Conservation (phyloP, 1,140 invertebrate genomes). For the Maconellicoccus hirsutus region DNA sequence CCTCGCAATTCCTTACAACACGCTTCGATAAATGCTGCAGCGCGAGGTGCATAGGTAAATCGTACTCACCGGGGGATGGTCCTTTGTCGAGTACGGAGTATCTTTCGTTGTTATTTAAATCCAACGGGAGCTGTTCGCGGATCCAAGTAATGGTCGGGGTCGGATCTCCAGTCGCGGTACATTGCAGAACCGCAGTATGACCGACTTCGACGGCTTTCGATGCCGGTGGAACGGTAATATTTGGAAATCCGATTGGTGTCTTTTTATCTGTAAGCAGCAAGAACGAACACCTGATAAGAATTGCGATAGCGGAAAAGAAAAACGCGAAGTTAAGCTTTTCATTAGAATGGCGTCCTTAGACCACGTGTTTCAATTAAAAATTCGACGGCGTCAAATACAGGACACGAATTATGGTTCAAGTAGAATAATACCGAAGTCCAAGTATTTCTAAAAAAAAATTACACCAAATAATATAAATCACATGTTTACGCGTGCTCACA, state of each 20-base stretch:
- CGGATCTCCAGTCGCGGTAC: constrained; percentile 74
- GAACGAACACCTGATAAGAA: constrained; percentile 4
- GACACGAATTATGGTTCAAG: too few species aligned
- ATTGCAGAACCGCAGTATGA: constrained; percentile 76
- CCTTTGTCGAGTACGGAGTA: constrained; percentile 68
- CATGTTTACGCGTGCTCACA: too few species aligned
- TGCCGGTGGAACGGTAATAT: constrained; percentile 66
- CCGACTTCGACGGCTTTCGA: constrained; percentile 90
- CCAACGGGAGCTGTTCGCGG: constrained; percentile 77
- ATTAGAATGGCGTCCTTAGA: too few species aligned
- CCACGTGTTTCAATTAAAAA: too few species aligned
- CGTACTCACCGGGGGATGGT: constrained; percentile 53
- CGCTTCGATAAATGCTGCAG: too few species aligned
- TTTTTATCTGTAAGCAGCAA: constrained; percentile 58
- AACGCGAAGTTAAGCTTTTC: too few species aligned
- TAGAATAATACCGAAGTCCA: too few species aligned
- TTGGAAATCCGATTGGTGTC: constrained; percentile 79
- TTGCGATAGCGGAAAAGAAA: background rate
- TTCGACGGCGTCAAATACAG: too few species aligned
- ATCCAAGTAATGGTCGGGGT: constrained; percentile 82
- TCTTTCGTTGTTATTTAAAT: constrained; percentile 66
- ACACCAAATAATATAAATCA: too few species aligned
- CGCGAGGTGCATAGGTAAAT: too few species aligned
- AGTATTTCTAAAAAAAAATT: too few species aligned
- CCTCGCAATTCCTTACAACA: too few species aligned